phyloP scores from a whole-genome alignment of 2,797 vertebrate genomes.

The Acipenser ruthenus region DNA sequence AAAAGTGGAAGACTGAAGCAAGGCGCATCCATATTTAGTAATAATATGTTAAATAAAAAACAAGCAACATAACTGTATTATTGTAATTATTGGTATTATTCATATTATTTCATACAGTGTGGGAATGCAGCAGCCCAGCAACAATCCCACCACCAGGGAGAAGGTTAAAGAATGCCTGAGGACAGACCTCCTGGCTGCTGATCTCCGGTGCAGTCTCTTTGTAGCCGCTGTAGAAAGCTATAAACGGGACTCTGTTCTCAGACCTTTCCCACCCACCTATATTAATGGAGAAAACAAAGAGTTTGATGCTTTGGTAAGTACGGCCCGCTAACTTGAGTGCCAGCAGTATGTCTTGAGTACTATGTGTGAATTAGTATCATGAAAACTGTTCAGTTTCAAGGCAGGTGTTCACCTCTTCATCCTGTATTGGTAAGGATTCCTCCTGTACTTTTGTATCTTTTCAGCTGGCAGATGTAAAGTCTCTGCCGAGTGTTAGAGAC shows the following conservation, averaged over 20 bases:
- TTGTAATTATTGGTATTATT: no score
- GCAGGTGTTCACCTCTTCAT: no score
- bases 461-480: slow-evolving; percentile 75
- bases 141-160: neutral
- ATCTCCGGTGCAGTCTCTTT: slow-evolving; percentile 85
- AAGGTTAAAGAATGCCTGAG: slow-evolving; percentile 38
- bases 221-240: slow-evolving; percentile 80
- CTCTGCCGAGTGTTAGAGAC: slow-evolving; percentile 76
- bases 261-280: slow-evolving; percentile 83
- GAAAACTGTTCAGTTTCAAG: no score
- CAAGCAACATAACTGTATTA: no score
- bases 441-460: slow-evolving; percentile 12
- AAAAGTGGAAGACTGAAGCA: no score
- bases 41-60: no score
- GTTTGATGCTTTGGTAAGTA: slow-evolving; percentile 83
- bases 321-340: neutral
- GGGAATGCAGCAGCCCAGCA: neutral
- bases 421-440: slow-evolving; percentile 32
- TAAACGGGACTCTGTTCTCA: slow-evolving; percentile 80
- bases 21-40: no score
- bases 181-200: slow-evolving; percentile 77
- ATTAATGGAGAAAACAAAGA: slow-evolving; percentile 66
- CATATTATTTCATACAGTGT: neutral
- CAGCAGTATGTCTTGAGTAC: neutral
- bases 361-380: no score